These are phyloP conservation scores for Hyaena hyaena DNA, from an alignment of 2,113 vertebrate genomes.

Conservation along the genomic window DNA sequence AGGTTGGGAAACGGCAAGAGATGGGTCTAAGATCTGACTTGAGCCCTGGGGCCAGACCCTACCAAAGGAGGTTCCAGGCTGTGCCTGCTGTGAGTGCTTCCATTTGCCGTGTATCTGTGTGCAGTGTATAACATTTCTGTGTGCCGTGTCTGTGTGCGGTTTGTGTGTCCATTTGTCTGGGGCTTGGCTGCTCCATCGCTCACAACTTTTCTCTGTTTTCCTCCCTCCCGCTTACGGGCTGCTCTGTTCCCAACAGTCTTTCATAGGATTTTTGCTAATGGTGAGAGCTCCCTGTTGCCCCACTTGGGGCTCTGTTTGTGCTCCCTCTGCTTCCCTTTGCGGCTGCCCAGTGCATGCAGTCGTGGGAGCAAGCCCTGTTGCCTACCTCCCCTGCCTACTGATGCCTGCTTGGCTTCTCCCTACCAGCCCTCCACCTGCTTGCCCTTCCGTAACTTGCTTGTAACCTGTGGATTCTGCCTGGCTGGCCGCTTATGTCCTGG, in stretches of 20 bases:
- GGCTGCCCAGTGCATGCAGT: conserved; percentile 66
- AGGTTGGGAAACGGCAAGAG: conserved; percentile 57
- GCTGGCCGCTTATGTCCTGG: conserved; percentile 68
- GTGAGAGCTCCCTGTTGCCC: conserved; percentile 87
- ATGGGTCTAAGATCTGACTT: conserved; percentile 51
- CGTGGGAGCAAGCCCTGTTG: conserved; percentile 70
- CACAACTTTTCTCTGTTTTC: conserved; percentile 89
- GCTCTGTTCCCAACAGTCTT: conserved; percentile 92
- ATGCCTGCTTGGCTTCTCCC: conserved; percentile 72
- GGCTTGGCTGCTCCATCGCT: conserved; percentile 88
- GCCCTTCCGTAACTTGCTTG: conserved; percentile 63
- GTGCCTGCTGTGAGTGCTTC: conserved; percentile 77
- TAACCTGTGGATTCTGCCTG: conserved; percentile 73
- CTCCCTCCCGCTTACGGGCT: conserved; percentile 90
- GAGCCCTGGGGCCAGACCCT: conserved; percentile 52
- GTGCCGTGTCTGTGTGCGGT: conserved; percentile 70
- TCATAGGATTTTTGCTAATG: conserved; percentile 95
- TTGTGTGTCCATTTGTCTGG: conserved; percentile 81
- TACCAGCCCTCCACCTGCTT: conserved; percentile 56
- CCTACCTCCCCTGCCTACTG: conserved; percentile 50
- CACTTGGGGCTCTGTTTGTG: conserved; percentile 67
- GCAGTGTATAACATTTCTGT: conserved; percentile 72
- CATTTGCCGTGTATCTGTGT: conserved; percentile 77
- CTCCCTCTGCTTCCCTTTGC: conserved; percentile 72
- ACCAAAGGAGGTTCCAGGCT: conserved; percentile 70